These are phyloP conservation scores for Castor canadensis DNA, from an alignment of 2,113 vertebrate genomes.

Conservation along the genomic window DNA sequence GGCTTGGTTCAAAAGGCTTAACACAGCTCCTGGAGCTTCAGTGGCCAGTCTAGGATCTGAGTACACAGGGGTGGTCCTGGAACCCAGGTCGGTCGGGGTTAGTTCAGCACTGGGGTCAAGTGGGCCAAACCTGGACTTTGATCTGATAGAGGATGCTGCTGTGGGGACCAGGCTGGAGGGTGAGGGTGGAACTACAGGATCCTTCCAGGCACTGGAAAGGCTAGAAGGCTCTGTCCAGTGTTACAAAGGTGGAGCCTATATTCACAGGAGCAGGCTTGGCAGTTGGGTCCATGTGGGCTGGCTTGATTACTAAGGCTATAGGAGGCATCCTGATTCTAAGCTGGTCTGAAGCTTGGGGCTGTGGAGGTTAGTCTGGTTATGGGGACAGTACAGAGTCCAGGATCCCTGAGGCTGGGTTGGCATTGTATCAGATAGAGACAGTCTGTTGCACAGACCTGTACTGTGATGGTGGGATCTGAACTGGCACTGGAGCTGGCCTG, in stretches of 20 bases:
- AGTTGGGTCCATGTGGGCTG: background rate
- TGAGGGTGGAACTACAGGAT: too few species aligned
- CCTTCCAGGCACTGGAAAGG: background rate
- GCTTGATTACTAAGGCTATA: background rate
- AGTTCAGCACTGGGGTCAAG: background rate
- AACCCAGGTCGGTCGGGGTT: background rate
- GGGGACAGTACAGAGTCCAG: background rate
- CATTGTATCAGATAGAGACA: background rate
- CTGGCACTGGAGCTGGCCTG: background rate
- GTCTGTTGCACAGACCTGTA: background rate
- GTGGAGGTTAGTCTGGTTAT: background rate
- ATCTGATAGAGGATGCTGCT: background rate
- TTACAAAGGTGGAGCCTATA: background rate
- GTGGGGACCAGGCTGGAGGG: background rate
- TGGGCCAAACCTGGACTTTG: background rate
- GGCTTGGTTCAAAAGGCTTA: background rate
- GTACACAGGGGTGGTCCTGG: background rate
- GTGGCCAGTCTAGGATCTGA: background rate
- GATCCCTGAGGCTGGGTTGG: background rate
- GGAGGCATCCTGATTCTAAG: background rate
- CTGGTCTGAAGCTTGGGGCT: background rate
- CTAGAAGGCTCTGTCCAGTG: background rate
- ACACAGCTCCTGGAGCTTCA: background rate
- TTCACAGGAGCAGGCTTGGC: background rate
- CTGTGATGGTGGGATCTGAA: background rate